Conservation (phyloP, 2,888 invertebrate species). For the Drosophila mimetica region DNA sequence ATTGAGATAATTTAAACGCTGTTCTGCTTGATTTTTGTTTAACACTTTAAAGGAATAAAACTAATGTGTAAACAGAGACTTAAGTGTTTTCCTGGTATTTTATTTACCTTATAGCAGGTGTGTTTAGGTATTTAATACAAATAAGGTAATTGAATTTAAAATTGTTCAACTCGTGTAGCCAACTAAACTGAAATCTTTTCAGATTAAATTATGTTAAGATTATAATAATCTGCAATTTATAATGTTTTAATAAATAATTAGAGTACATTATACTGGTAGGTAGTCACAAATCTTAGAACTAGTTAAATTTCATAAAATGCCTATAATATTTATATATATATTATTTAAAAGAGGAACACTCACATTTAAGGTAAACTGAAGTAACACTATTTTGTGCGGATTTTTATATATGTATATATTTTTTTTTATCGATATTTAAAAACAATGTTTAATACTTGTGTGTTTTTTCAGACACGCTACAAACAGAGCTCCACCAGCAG, state of each 20-base stretch:
- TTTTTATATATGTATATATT: too few species aligned
- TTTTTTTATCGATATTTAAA: neutral
- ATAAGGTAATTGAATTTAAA: neutral
- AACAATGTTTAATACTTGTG: neutral
- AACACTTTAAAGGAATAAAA: conserved; percentile 12
- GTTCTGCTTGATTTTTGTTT: conserved; percentile 6
- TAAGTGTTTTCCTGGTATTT: conserved; percentile 7
- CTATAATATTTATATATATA: too few species aligned
- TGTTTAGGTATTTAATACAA: neutral
- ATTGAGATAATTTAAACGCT: conserved; percentile 5
- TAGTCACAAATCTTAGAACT: too few species aligned
- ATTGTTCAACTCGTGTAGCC: neutral
- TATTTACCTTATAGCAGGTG: conserved; percentile 3
- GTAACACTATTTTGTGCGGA: neutral
- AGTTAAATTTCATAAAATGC: too few species aligned
- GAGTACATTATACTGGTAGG: too few species aligned
- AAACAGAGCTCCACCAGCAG: conserved; percentile 67
- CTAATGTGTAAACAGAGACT: conserved; percentile 19
- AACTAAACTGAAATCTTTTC: neutral
- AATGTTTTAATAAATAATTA: too few species aligned
- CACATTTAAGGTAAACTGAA: neutral
- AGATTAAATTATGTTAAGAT: neutral
- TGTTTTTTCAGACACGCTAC: conserved; percentile 64
- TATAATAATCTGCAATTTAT: too few species aligned
- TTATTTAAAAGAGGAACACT: neutral